Conservation (phyloP, 1,140 invertebrate species). For the Pollicipes pollicipes region DNA sequence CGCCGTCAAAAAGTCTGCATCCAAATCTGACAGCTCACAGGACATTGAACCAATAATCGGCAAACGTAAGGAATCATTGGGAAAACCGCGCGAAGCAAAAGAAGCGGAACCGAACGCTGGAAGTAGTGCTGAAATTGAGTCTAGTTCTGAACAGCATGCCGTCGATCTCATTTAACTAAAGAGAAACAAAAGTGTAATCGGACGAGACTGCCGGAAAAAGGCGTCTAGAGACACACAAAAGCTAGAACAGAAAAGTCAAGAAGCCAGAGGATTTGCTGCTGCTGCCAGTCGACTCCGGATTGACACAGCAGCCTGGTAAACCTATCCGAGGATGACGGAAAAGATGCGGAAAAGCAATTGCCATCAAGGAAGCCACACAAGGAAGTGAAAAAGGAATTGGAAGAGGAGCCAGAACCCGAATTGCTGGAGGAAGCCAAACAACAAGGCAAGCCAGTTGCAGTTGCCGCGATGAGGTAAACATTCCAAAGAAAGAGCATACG, state of each 20-base stretch:
- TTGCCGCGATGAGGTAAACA: background rate
- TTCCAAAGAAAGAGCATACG: background rate
- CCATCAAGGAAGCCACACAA: slow-evolving; percentile 19
- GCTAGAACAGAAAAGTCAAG: slow-evolving; percentile 15
- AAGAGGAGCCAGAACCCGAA: slow-evolving; percentile 16
- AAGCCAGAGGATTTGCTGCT: background rate
- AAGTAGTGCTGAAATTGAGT: too few species aligned
- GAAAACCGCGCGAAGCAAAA: too few species aligned
- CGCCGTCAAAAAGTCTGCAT: background rate
- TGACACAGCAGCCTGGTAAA: background rate
- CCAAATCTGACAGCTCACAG: background rate
- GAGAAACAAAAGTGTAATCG: background rate
- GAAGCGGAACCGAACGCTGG: too few species aligned
- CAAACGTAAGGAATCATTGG: background rate
- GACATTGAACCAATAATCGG: background rate
- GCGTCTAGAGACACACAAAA: slow-evolving; percentile 8
- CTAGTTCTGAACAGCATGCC: too few species aligned
- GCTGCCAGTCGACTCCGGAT: background rate
- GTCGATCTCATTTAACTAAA: too few species aligned
- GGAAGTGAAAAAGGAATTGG: slow-evolving; percentile 21
- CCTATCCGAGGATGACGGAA: background rate
- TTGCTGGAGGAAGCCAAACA: background rate
- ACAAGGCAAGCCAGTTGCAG: background rate
- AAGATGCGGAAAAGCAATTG: slow-evolving; percentile 13
- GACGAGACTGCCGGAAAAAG: background rate